phyloP scores from a whole-genome alignment of 2,113 vertebrate genomes.

The Aleadryas rufinucha region DNA sequence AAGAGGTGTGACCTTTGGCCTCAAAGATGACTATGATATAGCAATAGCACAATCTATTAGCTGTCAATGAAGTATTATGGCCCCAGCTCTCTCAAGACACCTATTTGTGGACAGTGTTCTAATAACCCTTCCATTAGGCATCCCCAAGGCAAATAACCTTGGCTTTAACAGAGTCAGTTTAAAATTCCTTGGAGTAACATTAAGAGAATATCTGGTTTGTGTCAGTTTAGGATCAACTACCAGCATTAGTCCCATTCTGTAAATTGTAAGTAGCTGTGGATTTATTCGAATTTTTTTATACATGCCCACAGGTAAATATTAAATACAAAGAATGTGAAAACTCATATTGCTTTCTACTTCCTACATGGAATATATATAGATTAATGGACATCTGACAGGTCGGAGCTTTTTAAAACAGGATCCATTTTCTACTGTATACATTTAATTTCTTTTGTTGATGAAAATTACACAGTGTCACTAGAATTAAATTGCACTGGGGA shows the following conservation, averaged over 20 bases:
- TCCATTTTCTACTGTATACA: slow-evolving; percentile 24
- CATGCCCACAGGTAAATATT: slow-evolving; percentile 74
- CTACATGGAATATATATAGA: slow-evolving; percentile 16
- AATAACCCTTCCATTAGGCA: slow-evolving; percentile 86
- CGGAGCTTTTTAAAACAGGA: slow-evolving; percentile 12
- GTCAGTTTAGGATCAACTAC: slow-evolving; percentile 81
- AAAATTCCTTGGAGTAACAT: slow-evolving; percentile 89
- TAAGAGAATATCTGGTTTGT: slow-evolving; percentile 82
- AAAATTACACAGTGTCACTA: slow-evolving; percentile 34
- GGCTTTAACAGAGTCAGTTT: slow-evolving; percentile 89
- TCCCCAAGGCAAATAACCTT: slow-evolving; percentile 86
- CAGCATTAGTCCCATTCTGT: slow-evolving; percentile 61
- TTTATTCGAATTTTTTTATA: slow-evolving; percentile 71
- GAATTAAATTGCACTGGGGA: not conserved
- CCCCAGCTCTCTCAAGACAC: slow-evolving; percentile 75
- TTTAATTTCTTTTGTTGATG: slow-evolving; percentile 52
- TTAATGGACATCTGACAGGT: slow-evolving; percentile 34
- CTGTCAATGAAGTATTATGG: slow-evolving; percentile 77
- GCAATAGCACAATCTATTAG: slow-evolving; percentile 79
- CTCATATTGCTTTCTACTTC: slow-evolving; percentile 37
- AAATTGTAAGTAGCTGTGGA: slow-evolving; percentile 72
- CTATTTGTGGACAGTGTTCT: slow-evolving; percentile 85
- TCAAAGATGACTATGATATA: slow-evolving; percentile 77
- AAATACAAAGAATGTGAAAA: slow-evolving; percentile 62
- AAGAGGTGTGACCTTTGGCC: slow-evolving; percentile 78